Conservation (phyloP, 35 echinoderm and acorn worm species). For the Stichopus chloronotus region DNA sequence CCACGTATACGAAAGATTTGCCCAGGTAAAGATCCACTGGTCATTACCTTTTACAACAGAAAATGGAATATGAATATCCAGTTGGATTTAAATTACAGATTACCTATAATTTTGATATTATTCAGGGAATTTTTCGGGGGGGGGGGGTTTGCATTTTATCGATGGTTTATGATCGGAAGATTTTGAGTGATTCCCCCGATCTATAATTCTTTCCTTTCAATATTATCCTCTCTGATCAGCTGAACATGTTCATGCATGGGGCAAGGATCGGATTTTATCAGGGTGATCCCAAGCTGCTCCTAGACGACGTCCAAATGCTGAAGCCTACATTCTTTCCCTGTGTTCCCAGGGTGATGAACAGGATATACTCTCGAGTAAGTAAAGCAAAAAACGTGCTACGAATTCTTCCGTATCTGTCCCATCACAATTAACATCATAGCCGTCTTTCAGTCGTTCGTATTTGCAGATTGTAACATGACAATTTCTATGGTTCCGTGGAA, state of each 20-base stretch:
- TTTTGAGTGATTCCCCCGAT: too few species aligned
- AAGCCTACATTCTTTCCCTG: slow-evolving; percentile 71
- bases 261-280: slow-evolving; percentile 77
- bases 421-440: too few species aligned
- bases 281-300: slow-evolving; percentile 74
- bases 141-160: too few species aligned
- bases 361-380: slow-evolving; percentile 79
- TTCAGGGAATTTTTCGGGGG: too few species aligned
- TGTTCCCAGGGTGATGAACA: slow-evolving; percentile 85
- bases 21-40: slow-evolving; percentile 62
- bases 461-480: too few species aligned
- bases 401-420: too few species aligned
- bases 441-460: too few species aligned
- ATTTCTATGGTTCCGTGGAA: too few species aligned
- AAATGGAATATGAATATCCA: background rate
- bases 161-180: too few species aligned
- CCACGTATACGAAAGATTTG: slow-evolving; percentile 83
- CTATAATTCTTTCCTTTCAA: too few species aligned
- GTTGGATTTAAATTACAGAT: too few species aligned
- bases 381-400: background rate
- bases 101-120: too few species aligned
- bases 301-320: slow-evolving; percentile 69
- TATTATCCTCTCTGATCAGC: slow-evolving; percentile 35
- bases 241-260: slow-evolving; percentile 52
- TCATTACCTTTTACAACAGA: background rate